Base-by-base conservation (phyloP, 1,140 invertebrate genomes). In the Leptestheria dahalacensis region DNA sequence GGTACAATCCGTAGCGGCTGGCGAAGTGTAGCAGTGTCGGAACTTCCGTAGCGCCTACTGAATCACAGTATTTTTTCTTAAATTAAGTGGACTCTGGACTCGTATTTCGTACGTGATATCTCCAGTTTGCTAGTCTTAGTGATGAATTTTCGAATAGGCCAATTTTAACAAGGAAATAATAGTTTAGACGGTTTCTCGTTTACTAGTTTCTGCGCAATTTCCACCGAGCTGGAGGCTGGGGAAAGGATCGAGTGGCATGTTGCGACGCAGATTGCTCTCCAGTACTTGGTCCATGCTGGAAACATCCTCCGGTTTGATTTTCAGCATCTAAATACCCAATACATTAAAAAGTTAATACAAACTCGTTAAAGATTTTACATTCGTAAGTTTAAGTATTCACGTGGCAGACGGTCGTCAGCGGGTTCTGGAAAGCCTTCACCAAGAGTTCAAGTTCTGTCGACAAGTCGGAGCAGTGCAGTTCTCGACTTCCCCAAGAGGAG, bases 21-120 rank as follows among this genome's bases (percentile, higher is more conserved):
- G 88, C 84, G 70, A 91, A 93, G 68, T 94, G 90, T 6, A 94
- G 73, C 23, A 92, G 69, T 0, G 88, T 92, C 1, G 90, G 90
- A 67, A 86, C 85, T 67, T 91, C 86, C 69, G 89, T 86, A 20
- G 80, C 78, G 68, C 80, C 84, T 84, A 33, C 6, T 51, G 25
- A 52, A 33, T n/a, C n/a, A n/a, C n/a, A n/a, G n/a, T n/a, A n/a
- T n/a, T n/a, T n/a, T n/a, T n/a, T n/a, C n/a, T n/a, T n/a, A n/a
- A n/a, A n/a, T n/a, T n/a, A n/a, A n/a, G n/a, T n/a, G n/a, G n/a
- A n/a, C n/a, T n/a, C n/a, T n/a, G n/a, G n/a, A n/a, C n/a, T n/a
- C n/a, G n/a, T n/a, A n/a, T n/a, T n/a, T n/a, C n/a, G n/a, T n/a
- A n/a, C n/a, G n/a, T n/a, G n/a, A n/a, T n/a, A n/a, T n/a, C n/a